Percentiles rank a stretch among this genome's conserved stretches.
phyloP scores from a whole-genome alignment of 2,797 vertebrate genomes.

The Artibeus lituratus region DNA sequence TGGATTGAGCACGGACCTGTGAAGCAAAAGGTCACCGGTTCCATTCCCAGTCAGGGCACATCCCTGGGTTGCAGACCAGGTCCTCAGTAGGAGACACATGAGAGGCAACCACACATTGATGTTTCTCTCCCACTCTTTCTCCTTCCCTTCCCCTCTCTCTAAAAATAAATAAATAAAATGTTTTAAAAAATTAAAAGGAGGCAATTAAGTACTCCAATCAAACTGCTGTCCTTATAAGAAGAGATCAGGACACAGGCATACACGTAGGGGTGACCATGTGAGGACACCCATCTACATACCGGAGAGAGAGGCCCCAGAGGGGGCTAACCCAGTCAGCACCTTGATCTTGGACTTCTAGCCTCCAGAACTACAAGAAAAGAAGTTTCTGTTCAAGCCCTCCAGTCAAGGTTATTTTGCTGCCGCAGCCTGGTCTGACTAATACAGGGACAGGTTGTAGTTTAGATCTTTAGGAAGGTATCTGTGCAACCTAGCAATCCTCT shows the following conservation, averaged over 20 bases:
- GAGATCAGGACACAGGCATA: not conserved
- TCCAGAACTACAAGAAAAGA: not conserved
- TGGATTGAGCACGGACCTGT: too few relatives aligned
- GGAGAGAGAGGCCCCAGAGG: too few relatives aligned
- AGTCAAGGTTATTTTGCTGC: accelerated
- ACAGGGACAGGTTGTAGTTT: too few relatives aligned
- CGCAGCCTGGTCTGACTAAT: too few relatives aligned
- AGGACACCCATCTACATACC: accelerated
- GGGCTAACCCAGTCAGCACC: accelerated
- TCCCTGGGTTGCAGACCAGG: too few relatives aligned
- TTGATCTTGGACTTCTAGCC: not conserved
- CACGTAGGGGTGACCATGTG: accelerated
- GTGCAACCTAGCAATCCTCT: not conserved
- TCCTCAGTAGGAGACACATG: too few relatives aligned
- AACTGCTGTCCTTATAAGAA: not conserved
- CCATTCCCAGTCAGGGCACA: too few relatives aligned
- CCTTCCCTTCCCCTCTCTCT: too few relatives aligned
- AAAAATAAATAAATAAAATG: too few relatives aligned
- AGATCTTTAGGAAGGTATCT: not conserved
- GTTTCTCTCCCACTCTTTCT: too few relatives aligned
- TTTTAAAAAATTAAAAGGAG: not conserved
- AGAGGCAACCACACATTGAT: too few relatives aligned
- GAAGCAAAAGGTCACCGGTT: too few relatives aligned
- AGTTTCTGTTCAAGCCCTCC: not conserved
- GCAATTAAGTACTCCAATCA: not conserved